A percentile compares a stretch with the other conserved stretches of the same genome.
These are phyloP conservation scores for Myopa tessellatipennis DNA, from an alignment of 2,888 invertebrate genomes.

Conservation along the genomic window DNA sequence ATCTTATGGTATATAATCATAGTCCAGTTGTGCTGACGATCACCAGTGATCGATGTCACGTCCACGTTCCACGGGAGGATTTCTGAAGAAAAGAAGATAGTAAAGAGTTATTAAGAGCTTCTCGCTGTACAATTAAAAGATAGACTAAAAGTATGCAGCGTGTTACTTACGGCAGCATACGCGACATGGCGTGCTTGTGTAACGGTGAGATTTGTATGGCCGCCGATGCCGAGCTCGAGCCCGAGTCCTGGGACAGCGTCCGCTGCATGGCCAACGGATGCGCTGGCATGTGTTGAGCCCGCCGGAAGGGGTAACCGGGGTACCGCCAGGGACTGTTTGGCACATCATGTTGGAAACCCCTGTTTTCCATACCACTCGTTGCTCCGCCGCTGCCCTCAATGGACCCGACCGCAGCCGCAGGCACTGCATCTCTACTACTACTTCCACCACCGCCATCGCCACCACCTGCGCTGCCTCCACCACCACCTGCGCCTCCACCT, in stretches of 20 bases:
- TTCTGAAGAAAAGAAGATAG: constrained; percentile 53
- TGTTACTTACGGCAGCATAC: constrained; percentile 67
- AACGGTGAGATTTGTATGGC: constrained; percentile 67
- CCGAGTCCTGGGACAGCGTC: constrained; percentile 72
- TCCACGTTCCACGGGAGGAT: constrained; percentile 66
- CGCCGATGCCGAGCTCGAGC: constrained; percentile 73
- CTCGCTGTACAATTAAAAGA: too few species aligned
- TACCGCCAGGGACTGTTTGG: constrained; percentile 84
- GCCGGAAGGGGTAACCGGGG: constrained; percentile 75
- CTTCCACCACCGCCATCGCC: constrained; percentile 29
- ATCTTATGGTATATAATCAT: background rate
- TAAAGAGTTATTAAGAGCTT: background rate
- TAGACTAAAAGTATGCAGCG: background rate
- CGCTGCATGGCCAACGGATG: constrained; percentile 68
- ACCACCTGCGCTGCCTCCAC: constrained; percentile 23
- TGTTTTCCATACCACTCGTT: constrained; percentile 72
- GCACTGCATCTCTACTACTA: constrained; percentile 48
- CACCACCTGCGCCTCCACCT: constrained; percentile 32
- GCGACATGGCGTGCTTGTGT: constrained; percentile 65
- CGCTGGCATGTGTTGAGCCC: constrained; percentile 60
- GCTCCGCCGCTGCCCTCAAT: constrained; percentile 52
- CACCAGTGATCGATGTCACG: constrained; percentile 67
- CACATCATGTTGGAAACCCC: constrained; percentile 75
- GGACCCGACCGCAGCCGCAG: constrained; percentile 37
- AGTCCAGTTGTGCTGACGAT: constrained; percentile 44